Conservation (phyloP, 2,888 invertebrate genomes). For the Helleia helle region DNA sequence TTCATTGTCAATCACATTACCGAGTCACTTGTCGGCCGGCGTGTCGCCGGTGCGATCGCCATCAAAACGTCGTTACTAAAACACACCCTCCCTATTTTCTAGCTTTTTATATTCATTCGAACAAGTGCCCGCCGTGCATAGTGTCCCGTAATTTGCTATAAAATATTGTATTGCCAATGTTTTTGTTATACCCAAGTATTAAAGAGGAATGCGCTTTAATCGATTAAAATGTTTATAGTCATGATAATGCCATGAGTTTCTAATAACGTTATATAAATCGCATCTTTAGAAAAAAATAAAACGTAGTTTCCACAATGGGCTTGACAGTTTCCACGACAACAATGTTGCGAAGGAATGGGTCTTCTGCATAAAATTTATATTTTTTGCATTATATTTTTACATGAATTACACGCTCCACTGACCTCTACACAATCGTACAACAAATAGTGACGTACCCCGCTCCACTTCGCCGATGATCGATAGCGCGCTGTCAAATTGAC, state of each 20-base stretch:
- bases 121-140: slow-evolving; percentile 19
- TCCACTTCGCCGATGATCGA: slow-evolving; percentile 35
- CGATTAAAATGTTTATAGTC: no score
- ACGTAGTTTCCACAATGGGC: no score
- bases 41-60: slow-evolving; percentile 27
- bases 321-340: neutral
- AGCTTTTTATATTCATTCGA: slow-evolving; percentile 31
- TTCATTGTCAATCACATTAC: slow-evolving; percentile 37
- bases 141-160: slow-evolving; percentile 13
- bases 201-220: no score
- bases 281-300: no score
- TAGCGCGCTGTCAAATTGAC: slow-evolving; percentile 39
- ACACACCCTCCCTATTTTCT: slow-evolving; percentile 35
- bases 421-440: slow-evolving; percentile 19
- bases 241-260: no score
- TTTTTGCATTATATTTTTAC: no score
- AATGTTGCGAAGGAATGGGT: neutral
- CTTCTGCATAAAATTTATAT: neutral
- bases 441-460: slow-evolving; percentile 23
- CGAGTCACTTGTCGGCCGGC: slow-evolving; percentile 23
- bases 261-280: no score
- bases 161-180: neutral
- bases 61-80: slow-evolving; percentile 43
- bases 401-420: slow-evolving; percentile 15
- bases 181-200: no score